A percentile compares a stretch with the other conserved stretches of the same genome.
Conservation (phyloP, 1,140 invertebrate species). For the Telenomus remus region DNA sequence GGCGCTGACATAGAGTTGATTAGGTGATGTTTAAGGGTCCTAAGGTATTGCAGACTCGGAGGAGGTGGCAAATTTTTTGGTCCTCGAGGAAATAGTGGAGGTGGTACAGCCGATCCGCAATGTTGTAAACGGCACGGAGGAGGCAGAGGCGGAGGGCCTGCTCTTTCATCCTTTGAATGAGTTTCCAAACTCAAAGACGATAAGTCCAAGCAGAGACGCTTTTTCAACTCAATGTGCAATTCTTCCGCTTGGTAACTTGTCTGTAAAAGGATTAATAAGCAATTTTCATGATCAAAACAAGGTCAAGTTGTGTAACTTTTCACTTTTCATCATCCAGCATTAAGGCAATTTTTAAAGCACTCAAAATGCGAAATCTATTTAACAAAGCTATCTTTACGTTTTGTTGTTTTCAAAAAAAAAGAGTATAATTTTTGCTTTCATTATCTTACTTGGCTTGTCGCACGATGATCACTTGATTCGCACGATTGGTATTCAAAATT, state of each 20-base stretch:
- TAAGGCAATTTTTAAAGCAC: too few species aligned
- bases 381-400: too few species aligned
- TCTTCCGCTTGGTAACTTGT: constrained; percentile 1
- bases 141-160: constrained; percentile 20
- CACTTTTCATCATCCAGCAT: too few species aligned
- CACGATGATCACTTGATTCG: too few species aligned
- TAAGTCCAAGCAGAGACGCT: constrained; percentile 9
- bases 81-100: constrained; percentile 28
- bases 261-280: constrained; percentile 5
- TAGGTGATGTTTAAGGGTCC: constrained; percentile 14
- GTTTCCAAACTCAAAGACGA: constrained; percentile 13
- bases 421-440: too few species aligned
- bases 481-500: too few species aligned
- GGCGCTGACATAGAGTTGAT: background rate
- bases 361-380: too few species aligned
- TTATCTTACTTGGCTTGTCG: too few species aligned
- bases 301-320: background rate
- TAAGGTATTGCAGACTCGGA: constrained; percentile 23
- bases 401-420: too few species aligned
- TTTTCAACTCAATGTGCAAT: constrained; percentile 3
- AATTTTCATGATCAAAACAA: background rate
- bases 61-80: constrained; percentile 32
- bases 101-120: constrained; percentile 8
- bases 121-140: constrained; percentile 12
- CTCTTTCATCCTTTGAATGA: constrained; percentile 9